Percentiles rank a stretch among this genome's conserved stretches.
Conservation (phyloP, 2,888 invertebrate species). For the Drosophila antonietae region DNA sequence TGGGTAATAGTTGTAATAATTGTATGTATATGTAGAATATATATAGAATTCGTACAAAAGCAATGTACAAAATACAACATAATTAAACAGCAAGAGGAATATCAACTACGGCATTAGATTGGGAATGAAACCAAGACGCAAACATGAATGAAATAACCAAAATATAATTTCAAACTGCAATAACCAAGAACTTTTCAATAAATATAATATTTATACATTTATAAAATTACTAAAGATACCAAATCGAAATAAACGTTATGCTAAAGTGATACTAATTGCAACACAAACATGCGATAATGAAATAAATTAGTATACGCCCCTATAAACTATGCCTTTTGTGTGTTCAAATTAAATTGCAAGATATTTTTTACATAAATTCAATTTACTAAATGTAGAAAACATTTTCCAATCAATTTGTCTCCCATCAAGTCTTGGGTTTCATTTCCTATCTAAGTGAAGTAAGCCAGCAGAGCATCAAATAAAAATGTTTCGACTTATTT, state of each 20-base stretch:
- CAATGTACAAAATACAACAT: conserved; percentile 35
- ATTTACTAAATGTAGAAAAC: not conserved
- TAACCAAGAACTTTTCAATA: not conserved
- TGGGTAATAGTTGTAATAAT: conserved; percentile 50
- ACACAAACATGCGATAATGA: conserved; percentile 15
- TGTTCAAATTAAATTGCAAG: not conserved
- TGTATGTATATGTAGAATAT: conserved; percentile 46
- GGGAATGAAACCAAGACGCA: conserved; percentile 46
- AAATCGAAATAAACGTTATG: not conserved
- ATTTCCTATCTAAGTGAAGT: conserved; percentile 25
- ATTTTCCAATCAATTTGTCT: not conserved
- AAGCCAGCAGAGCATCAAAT: conserved; percentile 17
- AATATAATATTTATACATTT: not conserved
- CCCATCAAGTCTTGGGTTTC: conserved; percentile 31
- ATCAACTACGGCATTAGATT: conserved; percentile 39
- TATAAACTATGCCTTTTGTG: not conserved
- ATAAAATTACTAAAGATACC: not conserved
- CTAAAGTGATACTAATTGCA: not conserved
- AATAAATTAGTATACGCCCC: conserved; percentile 8
- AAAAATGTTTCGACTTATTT: conserved; percentile 3
- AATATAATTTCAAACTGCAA: not conserved
- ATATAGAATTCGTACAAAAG: conserved; percentile 24
- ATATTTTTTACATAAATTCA: not conserved
- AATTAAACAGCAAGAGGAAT: conserved; percentile 36
- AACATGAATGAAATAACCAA: not conserved